Base-by-base conservation (phyloP, 1,140 invertebrate species). In the Cardiocondyla obscurior region DNA sequence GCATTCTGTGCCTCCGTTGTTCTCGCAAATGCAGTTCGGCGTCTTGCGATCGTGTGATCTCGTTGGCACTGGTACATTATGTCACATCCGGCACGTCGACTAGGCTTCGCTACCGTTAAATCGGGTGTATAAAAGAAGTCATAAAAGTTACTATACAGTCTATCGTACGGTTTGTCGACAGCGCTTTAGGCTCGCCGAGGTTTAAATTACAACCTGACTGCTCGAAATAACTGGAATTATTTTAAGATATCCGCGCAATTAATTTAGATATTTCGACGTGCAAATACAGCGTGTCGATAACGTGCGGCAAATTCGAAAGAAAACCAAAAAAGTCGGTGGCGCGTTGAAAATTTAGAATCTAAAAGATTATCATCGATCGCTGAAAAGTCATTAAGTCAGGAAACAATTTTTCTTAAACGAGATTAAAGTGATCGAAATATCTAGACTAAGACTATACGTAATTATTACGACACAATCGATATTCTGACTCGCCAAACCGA, bases 71-170 rank as follows among this genome's bases (percentile, higher is more conserved):
- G 19, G 19, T 46, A 44, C 39, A 62, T 62, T 25, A 33, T 44
- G 22, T 19, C 10, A 22, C 19, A 69, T 62, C 74, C 62, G n/a
- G 49, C 60, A 77, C 58, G 60, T 85, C 79, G 60, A 76, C 69
- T 82, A 70, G 79, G 46, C 79, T 46, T 85, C 82, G 74, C 57
- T 83, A 73, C 70, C 65, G 42, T 64, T 53, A 82, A 86, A 51
- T 79, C 49, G 69, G 65, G 33, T 83, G 81, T 87, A 83, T 64
- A 87, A 86, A 87, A 82, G 72, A 67, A 86, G 69, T 65, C 72
- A 44, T 83, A 83, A 86, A 87, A 86, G 81, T 77, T 83, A 87
- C 72, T 76, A 82, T 86, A 84, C 74, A 86, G 65, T 86, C 79
- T 86, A 86, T 86, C 44, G 30, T 77, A 77, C 53, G 58, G 72